A percentile compares a stretch with the other conserved stretches of the same genome.
Conservation (phyloP, 2,888 invertebrate genomes). For the Mellilla xanthometata region DNA sequence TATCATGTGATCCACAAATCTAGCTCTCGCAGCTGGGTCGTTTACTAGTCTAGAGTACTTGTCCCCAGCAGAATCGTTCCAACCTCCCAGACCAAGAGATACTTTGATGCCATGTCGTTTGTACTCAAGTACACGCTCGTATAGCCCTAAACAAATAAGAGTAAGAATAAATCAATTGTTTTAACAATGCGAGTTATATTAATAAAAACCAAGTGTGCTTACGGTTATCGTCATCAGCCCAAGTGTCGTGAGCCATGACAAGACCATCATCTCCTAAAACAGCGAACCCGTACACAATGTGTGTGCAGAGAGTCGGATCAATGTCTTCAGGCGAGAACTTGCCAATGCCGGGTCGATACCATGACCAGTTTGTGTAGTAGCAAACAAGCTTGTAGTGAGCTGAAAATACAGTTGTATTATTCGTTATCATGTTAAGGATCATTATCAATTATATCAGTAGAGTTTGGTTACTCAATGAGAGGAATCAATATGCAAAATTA, state of each 20-base stretch:
- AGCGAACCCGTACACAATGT: constrained; percentile 96
- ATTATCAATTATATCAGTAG: no score
- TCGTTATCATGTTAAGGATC: no score
- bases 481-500: no score
- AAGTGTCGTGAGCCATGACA: constrained; percentile 92
- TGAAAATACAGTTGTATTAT: constrained; percentile 31
- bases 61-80: constrained; percentile 96
- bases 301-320: constrained; percentile 93
- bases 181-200: no score
- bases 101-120: constrained; percentile 92
- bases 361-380: constrained; percentile 97
- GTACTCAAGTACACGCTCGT: constrained; percentile 90
- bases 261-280: constrained; percentile 92
- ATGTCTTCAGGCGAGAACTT: constrained; percentile 94
- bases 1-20: constrained; percentile 89
- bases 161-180: no score
- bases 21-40: constrained; percentile 86
- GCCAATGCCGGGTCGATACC: constrained; percentile 92
- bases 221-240: constrained; percentile 95
- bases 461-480: no score
- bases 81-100: constrained; percentile 94
- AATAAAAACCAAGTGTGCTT: no score
- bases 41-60: constrained; percentile 94
- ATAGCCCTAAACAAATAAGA: constrained; percentile 85
- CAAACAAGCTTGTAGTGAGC: constrained; percentile 92